These are phyloP conservation scores for Lottia scabra DNA, from an alignment of 2,888 invertebrate species.

Conservation along the genomic window DNA sequence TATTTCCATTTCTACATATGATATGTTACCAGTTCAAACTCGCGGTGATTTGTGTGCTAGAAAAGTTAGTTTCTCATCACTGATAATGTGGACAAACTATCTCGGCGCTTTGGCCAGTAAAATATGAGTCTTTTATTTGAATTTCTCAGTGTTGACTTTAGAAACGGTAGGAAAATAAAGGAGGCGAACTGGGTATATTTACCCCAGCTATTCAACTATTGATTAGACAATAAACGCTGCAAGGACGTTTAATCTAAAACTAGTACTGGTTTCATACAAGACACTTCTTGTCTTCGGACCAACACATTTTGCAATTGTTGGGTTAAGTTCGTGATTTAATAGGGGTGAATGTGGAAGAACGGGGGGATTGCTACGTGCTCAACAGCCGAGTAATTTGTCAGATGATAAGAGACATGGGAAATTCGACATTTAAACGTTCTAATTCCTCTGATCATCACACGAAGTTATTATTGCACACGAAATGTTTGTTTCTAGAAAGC, in stretches of 20 bases:
- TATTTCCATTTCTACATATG: no score
- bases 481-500: not conserved
- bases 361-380: constrained; percentile 15
- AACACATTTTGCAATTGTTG: constrained; percentile 15
- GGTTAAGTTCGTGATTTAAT: constrained; percentile 11
- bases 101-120: constrained; percentile 41
- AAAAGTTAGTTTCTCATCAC: constrained; percentile 10
- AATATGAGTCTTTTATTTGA: constrained; percentile 55
- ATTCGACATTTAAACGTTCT: constrained; percentile 18
- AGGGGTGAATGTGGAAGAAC: not conserved
- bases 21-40: not conserved
- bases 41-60: not conserved
- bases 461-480: constrained; percentile 1
- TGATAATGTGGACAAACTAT: constrained; percentile 41
- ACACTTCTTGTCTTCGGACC: constrained; percentile 14
- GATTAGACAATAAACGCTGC: constrained; percentile 38
- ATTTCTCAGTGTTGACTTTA: constrained; percentile 49
- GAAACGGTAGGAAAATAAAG: constrained; percentile 50
- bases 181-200: constrained; percentile 46
- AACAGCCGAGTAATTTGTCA: constrained; percentile 9
- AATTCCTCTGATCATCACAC: not conserved
- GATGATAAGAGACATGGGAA: constrained; percentile 14
- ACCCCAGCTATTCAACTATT: constrained; percentile 39
- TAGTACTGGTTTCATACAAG: constrained; percentile 12
- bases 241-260: constrained; percentile 10